Evolutionary conservation across 2,797 vertebrate species (phyloP).

Genomic region (Phataginus tetradactyla): DNA sequence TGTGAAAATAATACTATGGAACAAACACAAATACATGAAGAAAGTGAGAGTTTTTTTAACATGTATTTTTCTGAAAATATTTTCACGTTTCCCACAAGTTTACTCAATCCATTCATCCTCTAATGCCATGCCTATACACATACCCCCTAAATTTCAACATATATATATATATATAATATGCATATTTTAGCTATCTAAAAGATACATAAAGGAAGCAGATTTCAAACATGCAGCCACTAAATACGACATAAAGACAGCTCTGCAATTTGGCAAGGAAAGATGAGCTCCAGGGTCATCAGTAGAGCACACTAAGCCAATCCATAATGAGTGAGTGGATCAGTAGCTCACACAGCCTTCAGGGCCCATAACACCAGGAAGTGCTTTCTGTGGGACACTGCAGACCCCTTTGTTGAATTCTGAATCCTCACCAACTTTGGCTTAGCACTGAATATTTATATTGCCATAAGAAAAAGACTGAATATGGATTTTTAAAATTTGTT

Average conservation of each 20-base stretch:
- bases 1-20: not conserved
- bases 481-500: not conserved
- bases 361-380: not conserved
- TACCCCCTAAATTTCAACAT: not conserved
- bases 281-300: not conserved
- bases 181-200: too few relatives aligned
- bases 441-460: not conserved
- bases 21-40: not conserved
- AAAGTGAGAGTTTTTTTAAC: not conserved
- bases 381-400: not conserved
- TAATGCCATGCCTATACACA: not conserved
- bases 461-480: not conserved
- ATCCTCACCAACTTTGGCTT: not conserved
- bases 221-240: not conserved
- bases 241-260: not conserved
- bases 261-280: not conserved
- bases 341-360: not conserved
- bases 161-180: too few relatives aligned
- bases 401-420: not conserved
- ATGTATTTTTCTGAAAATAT: slow-evolving; percentile 11
- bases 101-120: not conserved
- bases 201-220: not conserved
- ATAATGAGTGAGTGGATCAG: not conserved
- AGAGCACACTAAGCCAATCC: not conserved
- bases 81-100: slow-evolving; percentile 21